phyloP scores from a whole-genome alignment of 2,888 invertebrate genomes.

The Augiades crinisus region DNA sequence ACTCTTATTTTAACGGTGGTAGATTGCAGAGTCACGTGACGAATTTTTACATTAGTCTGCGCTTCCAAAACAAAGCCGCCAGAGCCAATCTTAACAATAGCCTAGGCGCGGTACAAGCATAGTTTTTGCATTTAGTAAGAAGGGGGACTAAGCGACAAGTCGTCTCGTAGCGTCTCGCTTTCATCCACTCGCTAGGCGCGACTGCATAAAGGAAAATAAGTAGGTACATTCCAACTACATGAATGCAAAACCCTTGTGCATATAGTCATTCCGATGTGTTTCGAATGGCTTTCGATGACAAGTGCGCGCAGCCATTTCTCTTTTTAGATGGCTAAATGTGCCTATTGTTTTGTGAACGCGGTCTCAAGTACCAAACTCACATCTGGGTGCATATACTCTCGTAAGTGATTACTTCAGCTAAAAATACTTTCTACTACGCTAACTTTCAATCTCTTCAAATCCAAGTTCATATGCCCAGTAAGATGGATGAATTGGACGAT shows the following conservation, averaged over 20 bases:
- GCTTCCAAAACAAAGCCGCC: conserved; percentile 61
- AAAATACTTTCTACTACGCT: too few relatives aligned
- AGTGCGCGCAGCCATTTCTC: conserved; percentile 66
- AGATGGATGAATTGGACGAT: too few relatives aligned
- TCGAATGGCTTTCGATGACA: conserved; percentile 77
- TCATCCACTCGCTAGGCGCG: conserved; percentile 69
- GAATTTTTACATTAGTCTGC: conserved; percentile 47
- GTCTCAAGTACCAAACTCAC: conserved; percentile 46
- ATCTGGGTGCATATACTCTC: conserved; percentile 37
- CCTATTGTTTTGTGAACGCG: conserved; percentile 64
- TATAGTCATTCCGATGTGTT: conserved; percentile 64
- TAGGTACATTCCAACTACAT: conserved; percentile 46
- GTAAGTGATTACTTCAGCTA: conserved; percentile 38
- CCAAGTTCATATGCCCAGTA: too few relatives aligned
- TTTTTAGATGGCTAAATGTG: conserved; percentile 73
- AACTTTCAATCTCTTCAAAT: too few relatives aligned
- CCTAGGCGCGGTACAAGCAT: conserved; percentile 57
- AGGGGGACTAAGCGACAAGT: conserved; percentile 62
- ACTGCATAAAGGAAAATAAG: conserved; percentile 64
- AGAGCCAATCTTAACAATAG: conserved; percentile 70
- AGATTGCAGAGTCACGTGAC: conserved; percentile 11
- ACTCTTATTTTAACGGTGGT: conserved; percentile 14
- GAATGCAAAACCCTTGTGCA: conserved; percentile 54
- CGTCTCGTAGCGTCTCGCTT: conserved; percentile 64
- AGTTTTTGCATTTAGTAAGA: conserved; percentile 71